Percentiles rank a stretch among this genome's conserved stretches.
Conservation (phyloP, 2,888 invertebrate species). For the Neria commutata region DNA sequence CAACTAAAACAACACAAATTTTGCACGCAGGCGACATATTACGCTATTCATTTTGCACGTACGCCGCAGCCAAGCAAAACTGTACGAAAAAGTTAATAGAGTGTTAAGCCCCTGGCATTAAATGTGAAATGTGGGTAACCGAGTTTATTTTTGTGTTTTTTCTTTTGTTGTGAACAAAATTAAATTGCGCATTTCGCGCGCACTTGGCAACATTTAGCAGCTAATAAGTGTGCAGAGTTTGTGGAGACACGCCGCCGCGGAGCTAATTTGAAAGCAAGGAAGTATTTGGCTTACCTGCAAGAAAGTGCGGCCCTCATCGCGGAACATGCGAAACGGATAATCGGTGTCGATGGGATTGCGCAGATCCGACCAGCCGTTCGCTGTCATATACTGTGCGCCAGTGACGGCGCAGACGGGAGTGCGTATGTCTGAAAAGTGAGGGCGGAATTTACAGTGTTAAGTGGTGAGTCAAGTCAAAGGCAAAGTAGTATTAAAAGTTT, state of each 20-base stretch:
- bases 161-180: not conserved
- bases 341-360: conserved; percentile 78
- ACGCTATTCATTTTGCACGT: too few relatives aligned
- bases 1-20: too few relatives aligned
- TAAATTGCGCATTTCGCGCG: not conserved
- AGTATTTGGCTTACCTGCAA: conserved; percentile 68
- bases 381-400: conserved; percentile 80
- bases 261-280: not conserved
- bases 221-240: not conserved
- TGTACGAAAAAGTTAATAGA: conserved; percentile 8
- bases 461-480: too few relatives aligned
- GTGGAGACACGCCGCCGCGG: too few relatives aligned
- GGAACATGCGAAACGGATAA: conserved; percentile 80
- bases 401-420: conserved; percentile 86
- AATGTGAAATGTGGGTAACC: not conserved
- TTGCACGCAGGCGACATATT: too few relatives aligned
- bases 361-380: conserved; percentile 80
- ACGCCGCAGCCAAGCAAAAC: not conserved
- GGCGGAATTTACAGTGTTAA: too few relatives aligned
- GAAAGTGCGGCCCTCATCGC: conserved; percentile 82
- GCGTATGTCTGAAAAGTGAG: conserved; percentile 70
- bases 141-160: not conserved
- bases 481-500: too few relatives aligned
- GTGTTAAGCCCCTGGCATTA: conserved; percentile 1
- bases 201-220: conserved; percentile 6